Evolutionary conservation across 1,140 invertebrate species (phyloP), one percentile per base, ranked within the genome.

Genomic region (Tribolium madens): DNA sequence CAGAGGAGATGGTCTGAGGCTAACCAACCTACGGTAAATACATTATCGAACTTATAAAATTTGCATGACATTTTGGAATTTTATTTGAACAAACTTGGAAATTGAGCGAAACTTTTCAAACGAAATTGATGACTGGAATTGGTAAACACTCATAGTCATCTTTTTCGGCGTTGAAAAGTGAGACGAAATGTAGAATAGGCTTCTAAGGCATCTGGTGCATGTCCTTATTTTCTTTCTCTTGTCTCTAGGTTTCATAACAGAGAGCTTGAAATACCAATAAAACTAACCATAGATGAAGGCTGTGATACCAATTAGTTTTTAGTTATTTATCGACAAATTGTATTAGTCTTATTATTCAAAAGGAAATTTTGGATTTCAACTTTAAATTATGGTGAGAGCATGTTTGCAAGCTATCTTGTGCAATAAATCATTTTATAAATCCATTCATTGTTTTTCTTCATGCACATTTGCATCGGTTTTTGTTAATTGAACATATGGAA

Each of bases 1-100:
- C 80, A 82, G 26, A 77, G 84, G 36, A 77, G 85, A 75, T 86
- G 85, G 85, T 84, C 82, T 10, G 85, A 86, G 80, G 76, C 82
- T 57, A 76, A 79, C 52, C 81, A 84, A 78, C 68, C 82, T 75
- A 81, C 84, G 80, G 84, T 85, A 83, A 81, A 79, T 73, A 33
- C 15, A 46, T 15, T 48, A 6, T 36, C 14, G 3, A 12, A 10
- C 15, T 21, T 26, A 4, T 14, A 21, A 60, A 64, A 64, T 13
- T 33, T 64, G 57, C 57, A 64, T 64, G 57, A 64, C 1, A 13
- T 33, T 64, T 31, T 64, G 1, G 14, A 26, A 26, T 26, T 26
- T 21, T n/a, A n/a, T n/a, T n/a, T n/a, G n/a, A 7, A 6, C 10
- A 47, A 47, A 52, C 15, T 52, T 52, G 12, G 12, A 52, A 68